Base-by-base conservation (phyloP, 2,113 vertebrate genomes). In the Hippocampus abdominalis region DNA sequence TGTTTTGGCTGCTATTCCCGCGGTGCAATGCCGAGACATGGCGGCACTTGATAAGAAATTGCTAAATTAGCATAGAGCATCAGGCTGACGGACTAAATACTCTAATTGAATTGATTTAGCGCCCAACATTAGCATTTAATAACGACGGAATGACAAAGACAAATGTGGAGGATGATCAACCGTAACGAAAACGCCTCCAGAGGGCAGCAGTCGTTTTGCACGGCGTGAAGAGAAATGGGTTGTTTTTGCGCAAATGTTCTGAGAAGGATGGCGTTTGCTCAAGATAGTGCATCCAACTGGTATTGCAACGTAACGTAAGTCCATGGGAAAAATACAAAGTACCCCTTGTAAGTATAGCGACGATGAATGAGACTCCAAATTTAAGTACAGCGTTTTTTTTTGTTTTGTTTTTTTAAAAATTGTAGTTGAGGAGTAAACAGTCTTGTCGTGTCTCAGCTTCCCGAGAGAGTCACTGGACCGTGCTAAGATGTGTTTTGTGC, bases 231-330 rank as follows among this genome's bases (percentile, higher is more conserved):
- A 66, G 29, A 71, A 81, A 81, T 65, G 56, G 32, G 63, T 60
- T 42, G 8, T 54, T 23, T 72, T 82, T 81, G 69, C 12, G 72
- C 18, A 74, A 71, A 71, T 71, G 51, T 69, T 44, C 70, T 57
- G 11, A 32, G 76, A 84, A 83, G 68, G 65, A 70, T 75, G 15
- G 40, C 39, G 1, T 78, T 20, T 64, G 64, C 74, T 51, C 49
- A 49, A 77, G 65, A 67, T 57, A 65, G 36, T 69, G 81, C 67
- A 78, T 84, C 70, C 27, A 15, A 39, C 59, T 61, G 6, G 25
- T 65, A 67, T 70, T 73, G 59, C 56, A 27, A 36, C 42, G 11
- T 44, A 44, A 10, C 42, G 42, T 15, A 44, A 44, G 42, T 15
- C 42, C 12, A 6, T 36, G 32, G 4, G 4, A 6, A 36, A 36